Evolutionary conservation across 2,797 vertebrate species (phyloP).

Genomic region (Podarcis siculus): DNA sequence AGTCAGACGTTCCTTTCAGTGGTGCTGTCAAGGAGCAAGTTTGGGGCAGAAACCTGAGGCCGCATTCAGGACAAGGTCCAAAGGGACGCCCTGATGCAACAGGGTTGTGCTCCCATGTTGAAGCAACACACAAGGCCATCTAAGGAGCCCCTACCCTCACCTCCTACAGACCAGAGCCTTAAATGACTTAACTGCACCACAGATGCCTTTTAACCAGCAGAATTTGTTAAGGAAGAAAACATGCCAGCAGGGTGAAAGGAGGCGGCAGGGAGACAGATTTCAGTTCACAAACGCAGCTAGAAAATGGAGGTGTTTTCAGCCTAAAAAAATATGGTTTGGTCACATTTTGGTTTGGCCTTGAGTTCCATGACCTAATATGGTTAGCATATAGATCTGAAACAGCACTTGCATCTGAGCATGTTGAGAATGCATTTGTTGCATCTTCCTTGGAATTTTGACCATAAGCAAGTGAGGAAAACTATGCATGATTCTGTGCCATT

Average conservation of each 20-base stretch:
- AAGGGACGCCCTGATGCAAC: no score
- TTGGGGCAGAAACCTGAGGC: no score
- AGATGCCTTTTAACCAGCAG: neutral
- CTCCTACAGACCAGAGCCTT: no score
- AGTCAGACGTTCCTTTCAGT: no score
- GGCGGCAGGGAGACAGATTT: neutral
- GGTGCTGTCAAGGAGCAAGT: no score
- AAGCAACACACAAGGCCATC: no score
- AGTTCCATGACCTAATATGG: neutral
- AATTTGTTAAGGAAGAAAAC: neutral
- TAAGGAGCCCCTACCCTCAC: no score
- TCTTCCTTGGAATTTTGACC: no score
- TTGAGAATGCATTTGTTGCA: neutral
- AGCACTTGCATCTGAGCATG: neutral
- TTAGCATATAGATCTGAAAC: neutral
- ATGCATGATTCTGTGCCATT: neutral
- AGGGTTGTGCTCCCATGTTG: no score
- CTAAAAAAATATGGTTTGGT: neutral
- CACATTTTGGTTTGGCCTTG: neutral
- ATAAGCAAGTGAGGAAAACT: no score
- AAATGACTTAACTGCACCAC: no score
- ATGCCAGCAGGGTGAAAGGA: neutral
- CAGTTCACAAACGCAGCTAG: neutral
- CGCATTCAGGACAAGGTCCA: no score
- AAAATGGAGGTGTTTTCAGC: neutral